Percentiles rank a stretch among this genome's conserved stretches.
Evolutionary conservation across 1,140 invertebrate species (phyloP).

Genomic region (Glomeris maerens): DNA sequence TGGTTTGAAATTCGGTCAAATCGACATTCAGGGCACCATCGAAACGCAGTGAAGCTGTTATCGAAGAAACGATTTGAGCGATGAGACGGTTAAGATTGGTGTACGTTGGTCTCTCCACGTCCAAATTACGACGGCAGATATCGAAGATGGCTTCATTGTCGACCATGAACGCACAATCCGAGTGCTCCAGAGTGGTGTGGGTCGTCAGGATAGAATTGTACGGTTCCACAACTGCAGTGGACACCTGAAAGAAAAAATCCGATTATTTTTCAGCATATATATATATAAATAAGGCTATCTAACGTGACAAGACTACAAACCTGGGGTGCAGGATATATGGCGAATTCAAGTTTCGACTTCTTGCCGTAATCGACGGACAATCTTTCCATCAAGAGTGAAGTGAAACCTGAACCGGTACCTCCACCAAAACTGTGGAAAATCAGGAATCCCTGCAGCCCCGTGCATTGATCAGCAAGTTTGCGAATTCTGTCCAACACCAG

Average conservation of each 20-base stretch:
- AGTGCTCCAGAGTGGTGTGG: slow-evolving; percentile 34
- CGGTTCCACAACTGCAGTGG: slow-evolving; percentile 33
- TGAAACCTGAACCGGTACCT: slow-evolving; percentile 39
- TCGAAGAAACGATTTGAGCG: slow-evolving; percentile 38
- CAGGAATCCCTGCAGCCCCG: slow-evolving; percentile 53
- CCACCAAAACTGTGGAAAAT: slow-evolving; percentile 40
- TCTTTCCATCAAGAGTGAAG: slow-evolving; percentile 38
- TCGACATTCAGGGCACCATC: slow-evolving; percentile 55
- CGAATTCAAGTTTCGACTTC: slow-evolving; percentile 68
- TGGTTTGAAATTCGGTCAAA: slow-evolving; percentile 52
- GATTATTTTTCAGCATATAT: no score
- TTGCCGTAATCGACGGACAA: slow-evolving; percentile 49
- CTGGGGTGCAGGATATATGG: slow-evolving; percentile 70
- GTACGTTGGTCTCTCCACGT: slow-evolving; percentile 33
- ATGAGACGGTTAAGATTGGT: slow-evolving; percentile 29
- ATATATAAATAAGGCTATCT: not conserved
- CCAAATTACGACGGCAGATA: slow-evolving; percentile 37
- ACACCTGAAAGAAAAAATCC: slow-evolving; percentile 23
- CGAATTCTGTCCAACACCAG: slow-evolving; percentile 37
- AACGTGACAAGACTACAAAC: no score
- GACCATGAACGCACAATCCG: slow-evolving; percentile 35
- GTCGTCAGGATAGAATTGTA: slow-evolving; percentile 35
- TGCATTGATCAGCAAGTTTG: slow-evolving; percentile 56
- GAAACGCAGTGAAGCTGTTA: slow-evolving; percentile 50
- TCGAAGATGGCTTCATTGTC: slow-evolving; percentile 41